Base-by-base conservation (phyloP, 2,888 invertebrate genomes). In the Iphiclides podalirius region DNA sequence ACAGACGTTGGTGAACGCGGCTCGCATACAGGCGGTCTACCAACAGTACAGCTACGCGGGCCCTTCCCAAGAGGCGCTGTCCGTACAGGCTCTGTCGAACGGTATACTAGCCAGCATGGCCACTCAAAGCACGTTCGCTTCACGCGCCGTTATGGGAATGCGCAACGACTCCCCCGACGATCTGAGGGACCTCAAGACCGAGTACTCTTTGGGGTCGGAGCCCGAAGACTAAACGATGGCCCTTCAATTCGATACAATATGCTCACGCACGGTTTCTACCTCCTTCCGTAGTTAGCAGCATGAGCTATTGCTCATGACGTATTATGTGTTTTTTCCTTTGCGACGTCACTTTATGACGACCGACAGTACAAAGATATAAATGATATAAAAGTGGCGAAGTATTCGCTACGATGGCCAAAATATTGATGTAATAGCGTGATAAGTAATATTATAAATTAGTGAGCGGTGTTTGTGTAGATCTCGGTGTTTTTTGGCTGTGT, bases 21-120 rank as follows among this genome's bases (percentile, higher is more conserved):
- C 84, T 1, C 70, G 86, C 53, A 88, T 85, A 52, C 88, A 88
- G 58, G 87, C 88, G 7, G 87, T 87, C 0, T 88, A 87, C 60
- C 88, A 88, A 60, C 87, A 87, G 64, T 88, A 87, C 56, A 87
- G 82, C 57, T 87, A 87, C 45, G 86, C 84, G 12, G 87, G 87
- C 1, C 87, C 88, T 1, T 85, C 87, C 2, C 88, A 86, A 52
- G 88, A 88, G 58, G 75, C 87, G 2, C 55, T 86, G 46, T 85
- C 87, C 0, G 86, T 88, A 2, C 87, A 87, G 59, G 85, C 88
- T 6, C 64, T 88, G 52, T 87, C 87, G 0, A 88, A 88, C 60
- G 86, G 87, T 9, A 87, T 88, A 37, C 49, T 88, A 31, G 81
- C 87, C 1, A 84, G 86, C 40, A 86, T 88, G 79, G 71, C 82